Evolutionary conservation across 2,113 vertebrate species (phyloP).

Genomic region (Myotis brandtii): DNA sequence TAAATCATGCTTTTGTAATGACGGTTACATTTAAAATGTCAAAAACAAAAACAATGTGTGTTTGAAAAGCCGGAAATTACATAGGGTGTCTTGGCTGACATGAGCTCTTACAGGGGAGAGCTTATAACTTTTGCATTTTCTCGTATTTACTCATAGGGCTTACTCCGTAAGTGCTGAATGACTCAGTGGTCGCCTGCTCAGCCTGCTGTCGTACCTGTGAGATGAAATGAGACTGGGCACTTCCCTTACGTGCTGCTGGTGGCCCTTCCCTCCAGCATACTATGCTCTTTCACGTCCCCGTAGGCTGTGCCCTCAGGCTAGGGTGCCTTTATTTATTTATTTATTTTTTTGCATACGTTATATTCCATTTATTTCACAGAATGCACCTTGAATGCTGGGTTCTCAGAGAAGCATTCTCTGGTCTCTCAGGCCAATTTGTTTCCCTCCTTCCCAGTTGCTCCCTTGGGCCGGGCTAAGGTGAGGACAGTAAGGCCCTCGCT

Average conservation of each 20-base stretch:
- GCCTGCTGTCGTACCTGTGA: background rate
- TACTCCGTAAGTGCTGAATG: background rate
- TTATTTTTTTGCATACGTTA: background rate
- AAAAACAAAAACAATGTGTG: background rate
- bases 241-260: accelerated
- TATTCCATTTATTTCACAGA: background rate
- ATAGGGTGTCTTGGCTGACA: background rate
- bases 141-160: background rate
- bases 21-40: background rate
- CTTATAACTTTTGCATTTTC: background rate
- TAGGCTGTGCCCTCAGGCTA: background rate
- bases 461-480: background rate
- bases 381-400: background rate
- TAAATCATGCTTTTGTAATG: background rate
- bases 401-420: background rate
- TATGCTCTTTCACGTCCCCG: accelerated
- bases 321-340: background rate
- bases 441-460: background rate
- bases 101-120: background rate
- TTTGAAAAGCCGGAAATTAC: background rate
- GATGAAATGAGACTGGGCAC: background rate
- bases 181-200: background rate
- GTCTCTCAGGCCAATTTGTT: background rate
- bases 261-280: background rate
- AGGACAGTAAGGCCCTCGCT: background rate